Conservation (phyloP, 2,113 vertebrate genomes). For the Neolamprologus sp. region DNA sequence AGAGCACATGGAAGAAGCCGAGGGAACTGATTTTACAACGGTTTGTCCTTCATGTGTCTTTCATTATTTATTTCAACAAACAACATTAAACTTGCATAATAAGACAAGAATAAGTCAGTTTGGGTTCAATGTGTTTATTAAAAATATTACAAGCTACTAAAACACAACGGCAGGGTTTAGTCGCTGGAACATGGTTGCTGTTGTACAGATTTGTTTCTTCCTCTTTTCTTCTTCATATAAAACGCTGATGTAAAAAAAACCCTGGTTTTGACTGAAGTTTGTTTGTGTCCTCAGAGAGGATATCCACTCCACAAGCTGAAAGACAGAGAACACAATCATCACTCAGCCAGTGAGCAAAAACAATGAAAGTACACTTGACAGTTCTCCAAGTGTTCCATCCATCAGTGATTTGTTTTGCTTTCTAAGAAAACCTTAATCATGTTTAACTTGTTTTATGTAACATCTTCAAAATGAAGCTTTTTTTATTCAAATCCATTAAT, state of each 20-base stretch:
- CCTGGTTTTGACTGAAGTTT: background rate
- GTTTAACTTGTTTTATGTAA: background rate
- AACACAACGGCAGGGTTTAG: background rate
- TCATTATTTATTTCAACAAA: background rate
- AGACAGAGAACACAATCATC: slow-evolving; percentile 15
- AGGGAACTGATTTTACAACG: background rate
- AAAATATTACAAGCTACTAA: background rate
- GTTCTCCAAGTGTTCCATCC: background rate
- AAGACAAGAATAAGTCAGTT: background rate
- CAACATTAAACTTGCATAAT: background rate
- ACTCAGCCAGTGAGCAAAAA: background rate
- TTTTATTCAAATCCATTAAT: background rate
- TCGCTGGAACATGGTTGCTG: background rate
- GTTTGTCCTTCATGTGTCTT: background rate
- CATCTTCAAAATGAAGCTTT: background rate
- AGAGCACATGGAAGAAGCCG: background rate
- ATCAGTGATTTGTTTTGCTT: background rate
- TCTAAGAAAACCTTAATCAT: background rate
- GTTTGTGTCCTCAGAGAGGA: slow-evolving; percentile 44
- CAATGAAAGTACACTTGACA: background rate
- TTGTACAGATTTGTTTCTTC: background rate
- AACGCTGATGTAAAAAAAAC: background rate
- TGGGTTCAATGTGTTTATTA: background rate
- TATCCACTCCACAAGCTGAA: slow-evolving; percentile 71
- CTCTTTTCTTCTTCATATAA: background rate